Evolutionary conservation across 2,113 vertebrate genomes (phyloP).

Genomic region (Trematocara nigrifrons): DNA sequence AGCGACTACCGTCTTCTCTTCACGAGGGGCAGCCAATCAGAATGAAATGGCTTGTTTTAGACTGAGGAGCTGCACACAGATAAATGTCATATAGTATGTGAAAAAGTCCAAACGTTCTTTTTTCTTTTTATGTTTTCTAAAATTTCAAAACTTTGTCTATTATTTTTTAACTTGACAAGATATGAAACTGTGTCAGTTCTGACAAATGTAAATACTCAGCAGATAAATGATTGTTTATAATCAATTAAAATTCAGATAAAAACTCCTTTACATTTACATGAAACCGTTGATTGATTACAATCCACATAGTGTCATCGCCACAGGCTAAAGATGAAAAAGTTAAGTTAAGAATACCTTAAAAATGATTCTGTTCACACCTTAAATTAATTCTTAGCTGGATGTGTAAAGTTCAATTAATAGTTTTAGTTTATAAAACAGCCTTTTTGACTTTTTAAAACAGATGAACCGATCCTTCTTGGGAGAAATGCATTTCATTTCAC

Average conservation of each 20-base stretch:
- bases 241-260: not conserved
- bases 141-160: not conserved
- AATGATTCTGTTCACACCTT: not conserved
- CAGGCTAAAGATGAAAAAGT: not conserved
- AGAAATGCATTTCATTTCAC: not conserved
- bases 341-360: not conserved
- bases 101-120: not conserved
- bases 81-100: not conserved
- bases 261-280: not conserved
- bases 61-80: not conserved
- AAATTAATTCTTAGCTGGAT: not conserved
- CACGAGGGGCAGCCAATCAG: not conserved
- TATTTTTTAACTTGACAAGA: not conserved
- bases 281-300: not conserved
- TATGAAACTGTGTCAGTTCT: not conserved
- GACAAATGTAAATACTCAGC: not conserved
- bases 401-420: not conserved
- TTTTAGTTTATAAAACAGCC: not conserved
- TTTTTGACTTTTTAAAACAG: not conserved
- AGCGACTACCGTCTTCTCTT: not conserved
- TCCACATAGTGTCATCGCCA: not conserved
- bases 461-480: fast-evolving
- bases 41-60: not conserved
- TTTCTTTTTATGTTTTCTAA: not conserved
- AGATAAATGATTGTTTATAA: not conserved